phyloP scores from a whole-genome alignment of 2,113 vertebrate species.

The Probosciger aterrimus region DNA sequence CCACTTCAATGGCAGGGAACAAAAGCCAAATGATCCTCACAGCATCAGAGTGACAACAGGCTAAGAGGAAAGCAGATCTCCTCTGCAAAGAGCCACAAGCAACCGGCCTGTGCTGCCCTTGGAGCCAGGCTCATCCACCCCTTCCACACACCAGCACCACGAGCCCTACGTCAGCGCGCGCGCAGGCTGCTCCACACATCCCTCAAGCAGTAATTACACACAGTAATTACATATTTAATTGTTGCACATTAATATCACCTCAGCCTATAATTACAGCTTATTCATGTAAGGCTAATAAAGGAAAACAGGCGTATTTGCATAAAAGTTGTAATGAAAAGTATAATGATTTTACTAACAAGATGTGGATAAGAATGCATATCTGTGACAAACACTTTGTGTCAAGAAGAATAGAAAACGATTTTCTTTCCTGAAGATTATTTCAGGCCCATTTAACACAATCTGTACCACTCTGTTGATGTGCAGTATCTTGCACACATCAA shows the following conservation, averaged over 20 bases:
- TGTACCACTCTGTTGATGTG: slow-evolving; percentile 77
- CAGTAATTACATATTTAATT: slow-evolving; percentile 71
- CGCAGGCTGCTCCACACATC: not conserved
- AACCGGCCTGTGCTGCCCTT: not conserved
- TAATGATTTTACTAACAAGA: slow-evolving; percentile 77
- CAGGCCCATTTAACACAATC: slow-evolving; percentile 93
- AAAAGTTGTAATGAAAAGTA: slow-evolving; percentile 76
- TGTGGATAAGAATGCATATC: slow-evolving; percentile 66
- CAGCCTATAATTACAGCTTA: slow-evolving; percentile 63
- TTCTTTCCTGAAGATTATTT: slow-evolving; percentile 82
- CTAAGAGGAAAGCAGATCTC: not conserved
- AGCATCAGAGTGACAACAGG: not conserved
- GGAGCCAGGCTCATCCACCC: not conserved
- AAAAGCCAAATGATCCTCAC: not conserved
- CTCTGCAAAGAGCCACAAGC: not conserved
- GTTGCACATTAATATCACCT: slow-evolving; percentile 69
- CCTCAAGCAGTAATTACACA: slow-evolving; percentile 42
- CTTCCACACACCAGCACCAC: not conserved
- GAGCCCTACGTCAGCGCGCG: not conserved
- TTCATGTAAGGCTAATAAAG: slow-evolving; percentile 73
- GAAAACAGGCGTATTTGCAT: slow-evolving; percentile 74
- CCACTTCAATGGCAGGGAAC: not conserved
- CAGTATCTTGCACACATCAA: slow-evolving; percentile 58
- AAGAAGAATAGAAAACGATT: slow-evolving; percentile 80
- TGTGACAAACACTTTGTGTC: slow-evolving; percentile 81